Conservation (phyloP, 2,113 vertebrate species). For the Sclerurus mexicanus region DNA sequence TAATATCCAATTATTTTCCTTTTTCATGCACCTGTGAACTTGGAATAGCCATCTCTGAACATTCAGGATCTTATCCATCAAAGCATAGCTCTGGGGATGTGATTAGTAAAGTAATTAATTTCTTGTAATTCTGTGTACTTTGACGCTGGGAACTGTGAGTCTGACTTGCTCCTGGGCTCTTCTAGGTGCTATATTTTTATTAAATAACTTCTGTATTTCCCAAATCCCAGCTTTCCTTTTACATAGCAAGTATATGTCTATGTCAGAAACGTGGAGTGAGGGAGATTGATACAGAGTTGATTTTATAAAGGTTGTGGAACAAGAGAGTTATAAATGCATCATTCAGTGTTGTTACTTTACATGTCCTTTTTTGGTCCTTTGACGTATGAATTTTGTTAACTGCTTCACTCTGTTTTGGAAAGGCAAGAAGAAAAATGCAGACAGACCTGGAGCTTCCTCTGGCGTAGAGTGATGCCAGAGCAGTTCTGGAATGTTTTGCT, state of each 20-base stretch:
- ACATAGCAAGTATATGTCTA: background rate
- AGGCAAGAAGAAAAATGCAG: background rate
- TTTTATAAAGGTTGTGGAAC: background rate
- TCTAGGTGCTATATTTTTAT: background rate
- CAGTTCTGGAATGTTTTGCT: background rate
- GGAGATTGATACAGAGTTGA: background rate
- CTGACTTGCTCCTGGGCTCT: background rate
- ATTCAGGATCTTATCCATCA: background rate
- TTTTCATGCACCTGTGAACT: background rate
- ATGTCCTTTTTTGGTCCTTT: background rate
- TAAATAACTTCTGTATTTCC: background rate
- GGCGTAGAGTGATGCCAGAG: background rate
- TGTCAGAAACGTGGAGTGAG: background rate
- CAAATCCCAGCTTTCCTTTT: background rate
- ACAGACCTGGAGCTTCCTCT: background rate
- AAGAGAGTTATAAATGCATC: background rate
- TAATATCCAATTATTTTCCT: background rate
- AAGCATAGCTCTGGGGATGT: background rate
- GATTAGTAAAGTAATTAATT: slow-evolving; percentile 5
- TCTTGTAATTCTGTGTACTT: background rate
- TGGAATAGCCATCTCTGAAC: background rate
- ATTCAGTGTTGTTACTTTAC: background rate
- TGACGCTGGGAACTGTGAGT: background rate
- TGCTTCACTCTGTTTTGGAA: background rate
- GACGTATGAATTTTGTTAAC: background rate